Percentiles rank a stretch among this genome's conserved stretches.
Conservation (phyloP, 2,888 invertebrate species). For the Entomobrya proxima region DNA sequence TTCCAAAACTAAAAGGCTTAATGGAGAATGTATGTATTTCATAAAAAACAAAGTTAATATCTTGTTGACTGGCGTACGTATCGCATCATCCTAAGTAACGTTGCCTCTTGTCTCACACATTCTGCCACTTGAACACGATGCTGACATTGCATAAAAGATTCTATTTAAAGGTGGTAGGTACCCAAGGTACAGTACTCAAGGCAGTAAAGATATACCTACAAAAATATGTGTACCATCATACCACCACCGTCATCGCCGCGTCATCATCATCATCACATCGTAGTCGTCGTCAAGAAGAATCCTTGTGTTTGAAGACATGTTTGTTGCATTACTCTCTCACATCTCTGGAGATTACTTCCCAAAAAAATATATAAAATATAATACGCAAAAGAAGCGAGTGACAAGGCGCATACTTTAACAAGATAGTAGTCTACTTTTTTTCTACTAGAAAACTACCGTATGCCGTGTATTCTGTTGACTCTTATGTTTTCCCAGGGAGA, state of each 20-base stretch:
- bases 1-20: conserved; percentile 29
- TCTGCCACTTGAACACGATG: not conserved
- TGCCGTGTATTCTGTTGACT: no score
- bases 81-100: no score
- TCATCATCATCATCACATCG: not conserved
- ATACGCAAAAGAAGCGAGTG: not conserved
- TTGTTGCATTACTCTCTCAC: conserved; percentile 58
- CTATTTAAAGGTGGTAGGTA: conserved; percentile 11
- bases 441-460: not conserved
- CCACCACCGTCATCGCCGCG: not conserved
- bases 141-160: not conserved
- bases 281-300: no score
- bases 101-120: conserved; percentile 1
- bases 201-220: not conserved
- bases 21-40: conserved; percentile 37
- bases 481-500: no score
- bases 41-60: conserved; percentile 34
- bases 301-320: conserved; percentile 41
- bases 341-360: conserved; percentile 62
- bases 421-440: not conserved
- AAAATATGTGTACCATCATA: not conserved
- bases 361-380: no score
- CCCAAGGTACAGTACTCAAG: not conserved
- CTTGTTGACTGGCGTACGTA: conserved; percentile 1
- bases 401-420: not conserved